Evolutionary conservation across 2,888 invertebrate genomes (phyloP).

Genomic region (Pammene fasciana): DNA sequence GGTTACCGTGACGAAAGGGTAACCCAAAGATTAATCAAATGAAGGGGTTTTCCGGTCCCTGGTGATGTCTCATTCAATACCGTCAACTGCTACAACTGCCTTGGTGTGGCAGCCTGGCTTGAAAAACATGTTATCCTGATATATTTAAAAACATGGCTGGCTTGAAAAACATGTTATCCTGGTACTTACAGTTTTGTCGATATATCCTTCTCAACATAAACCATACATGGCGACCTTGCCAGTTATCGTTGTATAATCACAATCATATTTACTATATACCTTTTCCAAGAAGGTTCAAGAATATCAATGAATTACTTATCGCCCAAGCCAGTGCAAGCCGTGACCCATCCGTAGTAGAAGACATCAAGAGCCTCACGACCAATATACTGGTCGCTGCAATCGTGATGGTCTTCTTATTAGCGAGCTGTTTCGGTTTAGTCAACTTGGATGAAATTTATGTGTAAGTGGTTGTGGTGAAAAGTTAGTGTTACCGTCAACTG

Average conservation of each 20-base stretch:
- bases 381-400: neutral
- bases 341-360: slow-evolving; percentile 2
- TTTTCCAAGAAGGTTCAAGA: neutral
- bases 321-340: slow-evolving; percentile 12
- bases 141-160: too few species aligned
- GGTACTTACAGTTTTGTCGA: too few species aligned
- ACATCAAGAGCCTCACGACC: neutral
- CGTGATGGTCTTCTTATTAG: neutral
- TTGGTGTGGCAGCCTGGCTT: too few species aligned
- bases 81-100: too few species aligned
- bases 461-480: slow-evolving; percentile 11
- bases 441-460: neutral
- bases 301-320: neutral
- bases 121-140: too few species aligned
- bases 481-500: neutral
- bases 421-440: slow-evolving; percentile 4
- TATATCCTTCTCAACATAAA: too few species aligned
- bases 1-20: too few species aligned
- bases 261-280: too few species aligned
- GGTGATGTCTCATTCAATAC: too few species aligned
- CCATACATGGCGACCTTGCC: neutral
- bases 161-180: too few species aligned
- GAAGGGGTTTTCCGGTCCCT: too few species aligned
- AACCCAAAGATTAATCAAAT: too few species aligned
- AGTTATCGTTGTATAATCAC: neutral